Conservation (phyloP, 2,888 invertebrate species). For the Leptopilina syphax region DNA sequence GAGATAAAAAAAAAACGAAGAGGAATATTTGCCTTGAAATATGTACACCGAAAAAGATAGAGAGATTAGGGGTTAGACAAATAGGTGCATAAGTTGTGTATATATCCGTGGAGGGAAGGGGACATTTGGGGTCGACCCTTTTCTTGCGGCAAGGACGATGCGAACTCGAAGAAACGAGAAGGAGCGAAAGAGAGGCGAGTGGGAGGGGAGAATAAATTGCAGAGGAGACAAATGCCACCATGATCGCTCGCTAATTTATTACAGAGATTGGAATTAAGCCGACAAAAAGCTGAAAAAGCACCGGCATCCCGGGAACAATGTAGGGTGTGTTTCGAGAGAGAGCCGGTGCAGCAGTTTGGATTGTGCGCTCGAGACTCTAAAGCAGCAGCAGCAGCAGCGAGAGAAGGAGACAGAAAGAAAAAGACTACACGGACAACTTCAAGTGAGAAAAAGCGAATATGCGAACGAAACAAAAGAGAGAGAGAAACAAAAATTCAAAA, state of each 20-base stretch:
- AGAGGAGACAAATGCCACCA: conserved; percentile 74
- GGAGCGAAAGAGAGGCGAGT: conserved; percentile 55
- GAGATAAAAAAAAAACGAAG: conserved; percentile 31
- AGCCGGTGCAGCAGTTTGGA: conserved; percentile 44
- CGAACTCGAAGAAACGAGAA: conserved; percentile 45
- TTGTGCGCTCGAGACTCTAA: conserved; percentile 42
- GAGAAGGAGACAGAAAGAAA: conserved; percentile 42
- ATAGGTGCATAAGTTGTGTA: conserved; percentile 28
- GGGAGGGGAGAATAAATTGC: conserved; percentile 68
- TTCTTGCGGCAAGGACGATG: conserved; percentile 42
- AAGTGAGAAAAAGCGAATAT: no score
- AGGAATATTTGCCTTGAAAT: conserved; percentile 48
- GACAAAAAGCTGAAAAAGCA: conserved; percentile 70
- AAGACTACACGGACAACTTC: no score
- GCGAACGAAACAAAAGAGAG: no score
- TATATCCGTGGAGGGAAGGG: background rate
- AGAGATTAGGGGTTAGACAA: conserved; percentile 46
- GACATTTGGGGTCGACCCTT: conserved; percentile 9
- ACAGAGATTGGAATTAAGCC: conserved; percentile 73
- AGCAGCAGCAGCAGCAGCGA: conserved; percentile 43
- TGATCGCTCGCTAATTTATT: conserved; percentile 75
- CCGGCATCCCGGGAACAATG: conserved; percentile 63
- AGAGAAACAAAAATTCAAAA: background rate
- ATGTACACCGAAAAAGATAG: conserved; percentile 43
- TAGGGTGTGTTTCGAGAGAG: conserved; percentile 39